Conservation (phyloP, 1,140 invertebrate species). For the Microplitis mediator region DNA sequence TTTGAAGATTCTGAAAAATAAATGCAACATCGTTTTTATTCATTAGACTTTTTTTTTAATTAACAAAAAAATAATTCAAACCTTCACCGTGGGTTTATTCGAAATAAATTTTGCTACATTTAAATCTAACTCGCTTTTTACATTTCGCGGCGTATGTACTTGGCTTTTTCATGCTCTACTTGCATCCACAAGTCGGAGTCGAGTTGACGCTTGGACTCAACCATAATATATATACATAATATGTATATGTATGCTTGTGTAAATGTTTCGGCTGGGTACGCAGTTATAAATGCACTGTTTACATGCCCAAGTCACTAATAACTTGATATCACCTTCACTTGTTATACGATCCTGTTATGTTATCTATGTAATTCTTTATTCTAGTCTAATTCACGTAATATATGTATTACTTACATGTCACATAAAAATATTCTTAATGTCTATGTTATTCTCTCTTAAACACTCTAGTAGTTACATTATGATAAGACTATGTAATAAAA, state of each 20-base stretch:
- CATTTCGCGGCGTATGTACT: slow-evolving; percentile 30
- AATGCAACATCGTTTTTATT: no score
- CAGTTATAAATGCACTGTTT: neutral
- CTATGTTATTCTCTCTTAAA: no score
- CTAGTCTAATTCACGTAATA: no score
- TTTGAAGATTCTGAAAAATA: no score
- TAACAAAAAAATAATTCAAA: no score
- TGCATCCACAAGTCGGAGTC: slow-evolving; percentile 29
- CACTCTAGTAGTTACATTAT: no score
- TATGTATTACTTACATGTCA: no score
- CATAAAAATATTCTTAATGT: no score
- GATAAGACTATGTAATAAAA: no score
- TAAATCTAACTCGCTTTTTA: slow-evolving; percentile 30
- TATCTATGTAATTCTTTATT: no score
- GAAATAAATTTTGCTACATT: slow-evolving; percentile 1
- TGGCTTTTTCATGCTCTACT: slow-evolving; percentile 48
- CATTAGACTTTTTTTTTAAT: no score
- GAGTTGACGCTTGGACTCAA: slow-evolving; percentile 25
- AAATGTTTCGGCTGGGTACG: neutral
- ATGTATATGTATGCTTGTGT: neutral
- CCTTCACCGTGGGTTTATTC: no score
- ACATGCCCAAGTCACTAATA: neutral
- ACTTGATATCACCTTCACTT: neutral
- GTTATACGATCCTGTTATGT: neutral
- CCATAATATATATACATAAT: neutral